Evolutionary conservation across 2,113 vertebrate genomes (phyloP).

Genomic region (Morone chrysops): DNA sequence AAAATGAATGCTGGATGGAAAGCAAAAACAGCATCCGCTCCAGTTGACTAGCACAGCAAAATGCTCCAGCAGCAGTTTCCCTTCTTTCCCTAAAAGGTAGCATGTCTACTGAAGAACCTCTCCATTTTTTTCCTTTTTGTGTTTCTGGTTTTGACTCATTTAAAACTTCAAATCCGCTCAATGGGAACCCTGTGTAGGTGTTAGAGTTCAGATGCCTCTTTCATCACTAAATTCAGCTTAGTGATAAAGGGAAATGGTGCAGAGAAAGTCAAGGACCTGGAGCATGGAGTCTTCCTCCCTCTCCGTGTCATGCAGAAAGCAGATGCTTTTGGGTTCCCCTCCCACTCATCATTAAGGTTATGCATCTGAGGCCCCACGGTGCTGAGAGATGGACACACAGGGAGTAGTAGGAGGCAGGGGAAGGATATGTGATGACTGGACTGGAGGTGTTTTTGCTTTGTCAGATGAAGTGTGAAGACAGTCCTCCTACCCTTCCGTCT

Average conservation of each 20-base stretch:
- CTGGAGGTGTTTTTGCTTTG: slow-evolving; percentile 48
- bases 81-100: slow-evolving; percentile 34
- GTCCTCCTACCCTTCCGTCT: slow-evolving; percentile 7
- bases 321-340: slow-evolving; percentile 68
- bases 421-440: slow-evolving; percentile 35
- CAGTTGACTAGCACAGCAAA: slow-evolving; percentile 52
- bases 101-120: slow-evolving; percentile 27
- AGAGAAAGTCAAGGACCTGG: slow-evolving; percentile 55
- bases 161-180: slow-evolving; percentile 35
- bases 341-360: slow-evolving; percentile 38
- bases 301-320: slow-evolving; percentile 69
- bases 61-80: slow-evolving; percentile 20
- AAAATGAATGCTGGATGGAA: slow-evolving; percentile 58
- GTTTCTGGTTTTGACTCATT: slow-evolving; percentile 41
- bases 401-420: slow-evolving; percentile 36
- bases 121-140: slow-evolving; percentile 15
- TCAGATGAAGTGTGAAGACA: slow-evolving; percentile 62
- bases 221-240: slow-evolving; percentile 62
- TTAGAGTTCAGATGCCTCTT: slow-evolving; percentile 57
- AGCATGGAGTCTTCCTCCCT: slow-evolving; percentile 14
- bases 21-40: slow-evolving; percentile 54
- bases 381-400: slow-evolving; percentile 56
- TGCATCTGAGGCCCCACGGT: slow-evolving; percentile 37
- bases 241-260: slow-evolving; percentile 74
- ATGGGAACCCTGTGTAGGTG: slow-evolving; percentile 61